Evolutionary conservation across 2,113 vertebrate genomes (phyloP).

Genomic region (Neolamprologus hecqui): DNA sequence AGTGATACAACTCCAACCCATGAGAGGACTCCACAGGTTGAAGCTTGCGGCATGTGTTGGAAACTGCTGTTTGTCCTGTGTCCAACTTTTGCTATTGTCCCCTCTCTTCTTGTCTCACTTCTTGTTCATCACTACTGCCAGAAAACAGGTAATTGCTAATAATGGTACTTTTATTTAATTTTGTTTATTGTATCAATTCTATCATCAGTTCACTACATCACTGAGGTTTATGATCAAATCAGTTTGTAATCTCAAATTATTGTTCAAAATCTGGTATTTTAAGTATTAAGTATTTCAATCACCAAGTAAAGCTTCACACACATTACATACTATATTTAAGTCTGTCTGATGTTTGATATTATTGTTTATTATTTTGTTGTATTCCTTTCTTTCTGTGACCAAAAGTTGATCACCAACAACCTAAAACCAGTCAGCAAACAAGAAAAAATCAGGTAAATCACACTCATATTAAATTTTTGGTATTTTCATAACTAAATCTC

Average conservation of each 20-base stretch:
- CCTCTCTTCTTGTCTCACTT: background rate
- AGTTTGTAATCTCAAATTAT: background rate
- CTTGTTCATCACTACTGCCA: background rate
- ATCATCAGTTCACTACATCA: background rate
- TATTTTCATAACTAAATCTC: background rate
- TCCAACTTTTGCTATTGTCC: background rate
- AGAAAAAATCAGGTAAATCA: background rate
- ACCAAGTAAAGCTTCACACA: background rate
- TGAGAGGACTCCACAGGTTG: background rate
- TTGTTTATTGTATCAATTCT: background rate
- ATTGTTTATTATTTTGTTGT: background rate
- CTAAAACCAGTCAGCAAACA: background rate
- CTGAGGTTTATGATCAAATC: background rate
- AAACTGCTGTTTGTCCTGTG: conserved; percentile 17
- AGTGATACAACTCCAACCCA: background rate
- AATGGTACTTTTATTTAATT: background rate
- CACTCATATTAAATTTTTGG: background rate
- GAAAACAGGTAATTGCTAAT: background rate
- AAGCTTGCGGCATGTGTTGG: background rate
- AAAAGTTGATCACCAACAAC: background rate
- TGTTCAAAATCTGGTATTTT: background rate
- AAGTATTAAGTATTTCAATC: background rate
- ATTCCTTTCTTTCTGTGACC: background rate
- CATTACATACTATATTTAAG: background rate
- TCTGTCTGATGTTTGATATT: background rate